Evolutionary conservation across 2,888 invertebrate species (phyloP), one percentile per base, ranked within the genome.

Genomic region (Iselma pallidipennis): DNA sequence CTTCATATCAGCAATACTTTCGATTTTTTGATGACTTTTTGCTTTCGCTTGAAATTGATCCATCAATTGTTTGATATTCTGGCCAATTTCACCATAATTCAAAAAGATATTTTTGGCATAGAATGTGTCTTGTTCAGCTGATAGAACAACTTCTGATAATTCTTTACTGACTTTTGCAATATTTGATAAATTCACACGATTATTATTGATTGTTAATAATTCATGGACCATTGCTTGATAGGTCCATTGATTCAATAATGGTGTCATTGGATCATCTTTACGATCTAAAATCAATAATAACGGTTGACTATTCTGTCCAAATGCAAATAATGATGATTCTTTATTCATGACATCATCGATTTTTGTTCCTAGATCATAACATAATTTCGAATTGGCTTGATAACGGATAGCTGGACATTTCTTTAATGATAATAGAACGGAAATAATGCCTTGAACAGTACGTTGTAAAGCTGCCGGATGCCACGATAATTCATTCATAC

Each of bases 201-300:
- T 96, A 81, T 96, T 97, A 75, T 89, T 90, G 68, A 99, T 96
- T 0, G 91, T 91, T 45, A 99, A 82, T 55, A 99, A 82, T 82
- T 99, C 98, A 82, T 99, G 99, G 9, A 99, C 96, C 99, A 99
- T 99, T 1, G 99, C 99, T 82, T 99, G 98, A 83, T 99, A 99
- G 0, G 98, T 99, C 99, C 99, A 99, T 86, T 96, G 87, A 82
- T 94, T 96, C 28, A 99, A 83, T 57, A 99, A 82, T 0, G 99
- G 99, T 0, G 99, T 98, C 6, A 98, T 91, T 0, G 97, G 94
- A 82, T 99, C 99, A 78, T 95, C 95, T 71, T 94, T 85, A 68
- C 99, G 85, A 80, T 99, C 99, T 33, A 99, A 78, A 65, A 99
- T 91, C 29, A 99, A 81, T 59, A 99, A 81, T 66, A 96, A 83